Percentiles rank a stretch among this genome's conserved stretches.
Evolutionary conservation across 1,140 invertebrate genomes (phyloP).

Genomic region (Zaprionus nigranus): DNA sequence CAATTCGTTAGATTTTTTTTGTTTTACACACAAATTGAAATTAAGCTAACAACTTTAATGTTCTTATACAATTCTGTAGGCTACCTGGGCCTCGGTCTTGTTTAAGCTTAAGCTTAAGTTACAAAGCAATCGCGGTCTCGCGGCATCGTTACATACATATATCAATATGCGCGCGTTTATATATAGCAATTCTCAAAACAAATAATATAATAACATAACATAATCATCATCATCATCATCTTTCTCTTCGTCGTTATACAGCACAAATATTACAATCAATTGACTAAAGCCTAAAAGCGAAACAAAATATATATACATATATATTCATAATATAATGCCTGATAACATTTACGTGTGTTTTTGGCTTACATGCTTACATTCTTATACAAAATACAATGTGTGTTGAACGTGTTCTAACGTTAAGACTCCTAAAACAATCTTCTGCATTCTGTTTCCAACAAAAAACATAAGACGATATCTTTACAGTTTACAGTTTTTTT

Average conservation of each 20-base stretch:
- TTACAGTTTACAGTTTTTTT: constrained; percentile 43
- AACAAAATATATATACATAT: constrained; percentile 53
- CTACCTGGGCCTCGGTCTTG: constrained; percentile 28
- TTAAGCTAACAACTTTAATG: constrained; percentile 43
- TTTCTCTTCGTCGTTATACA: constrained; percentile 49
- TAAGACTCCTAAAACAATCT: constrained; percentile 50
- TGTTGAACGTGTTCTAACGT: constrained; percentile 47
- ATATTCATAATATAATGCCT: constrained; percentile 42
- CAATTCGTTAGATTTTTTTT: constrained; percentile 32
- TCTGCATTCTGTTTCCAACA: constrained; percentile 51
- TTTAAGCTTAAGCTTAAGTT: constrained; percentile 62
- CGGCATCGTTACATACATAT: constrained; percentile 40
- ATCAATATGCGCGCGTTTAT: constrained; percentile 28
- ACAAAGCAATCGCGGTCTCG: constrained; percentile 29
- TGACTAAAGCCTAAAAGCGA: constrained; percentile 74
- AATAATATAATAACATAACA: constrained; percentile 76
- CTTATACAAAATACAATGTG: constrained; percentile 73
- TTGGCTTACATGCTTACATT: constrained; percentile 58
- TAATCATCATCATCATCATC: constrained; percentile 45
- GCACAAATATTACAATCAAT: constrained; percentile 68
- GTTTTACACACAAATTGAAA: constrained; percentile 30
- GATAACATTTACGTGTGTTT: constrained; percentile 44
- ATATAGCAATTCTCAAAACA: constrained; percentile 61
- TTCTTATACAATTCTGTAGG: constrained; percentile 15
- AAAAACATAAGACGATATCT: constrained; percentile 46